Evolutionary conservation across 2,888 invertebrate genomes (phyloP).

Genomic region (Scrobipalpa atriplicella): DNA sequence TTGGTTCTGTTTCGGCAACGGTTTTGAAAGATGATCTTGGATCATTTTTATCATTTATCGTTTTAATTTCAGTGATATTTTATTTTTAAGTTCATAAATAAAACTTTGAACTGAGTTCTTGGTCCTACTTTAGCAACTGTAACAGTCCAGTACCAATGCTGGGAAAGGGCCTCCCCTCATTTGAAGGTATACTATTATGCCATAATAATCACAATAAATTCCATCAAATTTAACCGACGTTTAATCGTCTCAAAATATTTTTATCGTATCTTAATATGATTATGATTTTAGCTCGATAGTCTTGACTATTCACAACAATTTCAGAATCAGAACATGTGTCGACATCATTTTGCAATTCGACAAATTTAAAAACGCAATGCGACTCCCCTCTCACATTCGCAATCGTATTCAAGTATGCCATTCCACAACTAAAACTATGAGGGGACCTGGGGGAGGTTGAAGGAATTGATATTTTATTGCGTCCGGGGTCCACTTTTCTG

Average conservation of each 20-base stretch:
- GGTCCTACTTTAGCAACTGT: too few species aligned
- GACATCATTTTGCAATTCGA: conserved; percentile 37
- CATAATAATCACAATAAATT: too few species aligned
- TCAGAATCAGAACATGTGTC: conserved; percentile 31
- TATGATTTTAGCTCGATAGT: too few species aligned
- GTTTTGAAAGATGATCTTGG: neutral
- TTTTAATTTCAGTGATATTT: neutral
- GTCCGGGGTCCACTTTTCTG: conserved; percentile 71
- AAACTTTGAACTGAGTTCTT: too few species aligned
- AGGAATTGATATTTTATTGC: conserved; percentile 82
- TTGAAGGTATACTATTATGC: too few species aligned
- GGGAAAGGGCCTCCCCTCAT: too few species aligned
- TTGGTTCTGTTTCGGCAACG: neutral
- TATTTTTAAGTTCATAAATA: neutral
- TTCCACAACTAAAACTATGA: conserved; percentile 66
- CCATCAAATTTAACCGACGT: too few species aligned
- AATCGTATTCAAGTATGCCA: conserved; percentile 46
- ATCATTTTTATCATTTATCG: neutral
- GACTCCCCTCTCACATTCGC: conserved; percentile 41
- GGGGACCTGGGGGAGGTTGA: conserved; percentile 52
- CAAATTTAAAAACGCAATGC: conserved; percentile 45
- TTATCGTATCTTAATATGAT: too few species aligned
- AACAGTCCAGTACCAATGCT: too few species aligned
- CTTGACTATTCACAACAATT: conserved; percentile 8
- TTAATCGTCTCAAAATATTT: too few species aligned